Percentiles rank a stretch among this genome's conserved stretches.
phyloP scores from a whole-genome alignment of 2,113 vertebrate species.

The Coracopsis vasa region DNA sequence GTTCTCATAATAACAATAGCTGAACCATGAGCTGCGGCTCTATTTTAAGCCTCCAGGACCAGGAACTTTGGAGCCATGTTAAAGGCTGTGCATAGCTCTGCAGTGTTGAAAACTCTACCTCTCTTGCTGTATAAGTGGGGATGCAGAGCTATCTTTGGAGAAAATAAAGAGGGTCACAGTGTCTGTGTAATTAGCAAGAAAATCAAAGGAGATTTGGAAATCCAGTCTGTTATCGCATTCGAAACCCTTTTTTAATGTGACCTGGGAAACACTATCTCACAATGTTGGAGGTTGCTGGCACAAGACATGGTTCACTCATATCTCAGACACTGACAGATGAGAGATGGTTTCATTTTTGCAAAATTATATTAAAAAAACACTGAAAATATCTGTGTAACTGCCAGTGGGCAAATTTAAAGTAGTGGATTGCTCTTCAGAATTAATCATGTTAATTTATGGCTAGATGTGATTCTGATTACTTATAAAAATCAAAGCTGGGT shows the following conservation, averaged over 20 bases:
- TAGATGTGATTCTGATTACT: conserved; percentile 47
- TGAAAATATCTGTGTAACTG: background rate
- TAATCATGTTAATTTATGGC: conserved; percentile 59
- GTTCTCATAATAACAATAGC: background rate
- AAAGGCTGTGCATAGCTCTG: background rate
- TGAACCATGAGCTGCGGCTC: background rate
- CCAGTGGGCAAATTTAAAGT: conserved; percentile 44
- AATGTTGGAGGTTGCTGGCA: background rate
- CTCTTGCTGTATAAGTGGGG: background rate
- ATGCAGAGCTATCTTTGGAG: background rate
- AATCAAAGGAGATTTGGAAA: background rate
- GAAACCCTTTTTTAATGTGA: background rate
- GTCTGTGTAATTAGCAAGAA: background rate
- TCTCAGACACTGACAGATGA: background rate
- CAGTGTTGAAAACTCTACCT: background rate
- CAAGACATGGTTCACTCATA: background rate
- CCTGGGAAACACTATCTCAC: background rate
- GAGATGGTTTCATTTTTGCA: background rate
- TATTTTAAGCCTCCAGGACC: background rate
- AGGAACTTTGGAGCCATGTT: background rate
- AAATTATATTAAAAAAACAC: background rate
- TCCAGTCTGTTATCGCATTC: background rate
- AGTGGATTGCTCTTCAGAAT: conserved; percentile 29
- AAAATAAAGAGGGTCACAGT: background rate
- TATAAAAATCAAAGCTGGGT: conserved; percentile 35